Evolutionary conservation across 1,140 invertebrate species (phyloP).

Genomic region (Caenorhabditis briggsae): DNA sequence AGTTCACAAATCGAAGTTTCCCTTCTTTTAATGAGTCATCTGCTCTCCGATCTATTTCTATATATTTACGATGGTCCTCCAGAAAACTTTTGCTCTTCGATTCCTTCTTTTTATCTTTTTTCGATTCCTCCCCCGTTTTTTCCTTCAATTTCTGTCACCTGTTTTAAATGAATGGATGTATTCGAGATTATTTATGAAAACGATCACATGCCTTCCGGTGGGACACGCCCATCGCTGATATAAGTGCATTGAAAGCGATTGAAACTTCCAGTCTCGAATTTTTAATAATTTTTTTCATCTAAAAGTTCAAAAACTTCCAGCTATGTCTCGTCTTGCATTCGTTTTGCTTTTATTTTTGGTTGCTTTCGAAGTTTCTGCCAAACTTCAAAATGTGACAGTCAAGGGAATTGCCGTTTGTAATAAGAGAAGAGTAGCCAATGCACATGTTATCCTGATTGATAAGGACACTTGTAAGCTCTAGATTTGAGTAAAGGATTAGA

Average conservation of each 20-base stretch:
- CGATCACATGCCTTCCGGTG: conserved; percentile 49
- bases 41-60: conserved; percentile 40
- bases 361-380: conserved; percentile 28
- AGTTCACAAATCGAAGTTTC: conserved; percentile 20
- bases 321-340: conserved; percentile 25
- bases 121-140: conserved; percentile 36
- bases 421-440: conserved; percentile 57
- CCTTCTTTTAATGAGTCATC: conserved; percentile 12
- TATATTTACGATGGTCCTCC: not conserved
- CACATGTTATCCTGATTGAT: conserved; percentile 50
- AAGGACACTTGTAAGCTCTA: conserved; percentile 56
- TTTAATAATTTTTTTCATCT: not conserved
- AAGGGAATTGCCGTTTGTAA: conserved; percentile 58
- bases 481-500: not conserved
- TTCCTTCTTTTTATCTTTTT: not conserved
- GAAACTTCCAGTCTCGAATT: not conserved
- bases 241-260: not conserved
- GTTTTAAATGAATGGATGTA: conserved; percentile 30
- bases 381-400: conserved; percentile 59
- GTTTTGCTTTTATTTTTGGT: not conserved
- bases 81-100: conserved; percentile 42
- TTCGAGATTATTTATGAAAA: conserved; percentile 36
- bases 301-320: not conserved
- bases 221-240: conserved; percentile 38
- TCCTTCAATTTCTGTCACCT: conserved; percentile 6